Conservation (phyloP, 2,797 vertebrate genomes). For the Tympanoctomys barrerae region DNA sequence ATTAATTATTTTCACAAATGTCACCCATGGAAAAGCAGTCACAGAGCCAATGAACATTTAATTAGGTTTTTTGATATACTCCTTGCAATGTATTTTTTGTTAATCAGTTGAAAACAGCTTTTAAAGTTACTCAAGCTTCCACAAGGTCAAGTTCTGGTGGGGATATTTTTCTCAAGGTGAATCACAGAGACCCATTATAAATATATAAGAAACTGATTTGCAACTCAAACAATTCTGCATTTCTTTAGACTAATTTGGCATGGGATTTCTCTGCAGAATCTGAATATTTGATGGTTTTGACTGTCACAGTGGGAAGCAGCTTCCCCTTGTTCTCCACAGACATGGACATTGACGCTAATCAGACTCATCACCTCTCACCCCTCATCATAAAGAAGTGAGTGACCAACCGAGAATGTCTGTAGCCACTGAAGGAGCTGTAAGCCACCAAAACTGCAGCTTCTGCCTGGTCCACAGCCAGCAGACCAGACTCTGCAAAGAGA, state of each 20-base stretch:
- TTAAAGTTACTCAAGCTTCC: background rate
- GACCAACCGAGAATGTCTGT: background rate
- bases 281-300: conserved; percentile 46
- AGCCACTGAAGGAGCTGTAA: background rate
- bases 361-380: background rate
- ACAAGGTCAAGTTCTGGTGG: conserved; percentile 5
- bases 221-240: conserved; percentile 28
- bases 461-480: background rate
- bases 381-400: conserved; percentile 12
- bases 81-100: conserved; percentile 43
- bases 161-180: conserved; percentile 27
- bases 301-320: background rate
- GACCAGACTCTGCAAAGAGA: background rate
- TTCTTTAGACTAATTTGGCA: conserved; percentile 28
- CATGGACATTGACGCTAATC: background rate
- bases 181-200: conserved; percentile 28
- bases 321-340: background rate
- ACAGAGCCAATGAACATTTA: conserved; percentile 61
- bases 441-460: background rate
- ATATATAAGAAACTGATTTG: conserved; percentile 29
- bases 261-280: conserved; percentile 15
- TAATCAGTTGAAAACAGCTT: conserved; percentile 68
- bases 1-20: conserved; percentile 67
- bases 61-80: conserved; percentile 49
- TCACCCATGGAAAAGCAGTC: conserved; percentile 61